A percentile compares a stretch with the other conserved stretches of the same genome.
phyloP scores from a whole-genome alignment of 2,888 invertebrate genomes.

The Tuberolachnus salignus region DNA sequence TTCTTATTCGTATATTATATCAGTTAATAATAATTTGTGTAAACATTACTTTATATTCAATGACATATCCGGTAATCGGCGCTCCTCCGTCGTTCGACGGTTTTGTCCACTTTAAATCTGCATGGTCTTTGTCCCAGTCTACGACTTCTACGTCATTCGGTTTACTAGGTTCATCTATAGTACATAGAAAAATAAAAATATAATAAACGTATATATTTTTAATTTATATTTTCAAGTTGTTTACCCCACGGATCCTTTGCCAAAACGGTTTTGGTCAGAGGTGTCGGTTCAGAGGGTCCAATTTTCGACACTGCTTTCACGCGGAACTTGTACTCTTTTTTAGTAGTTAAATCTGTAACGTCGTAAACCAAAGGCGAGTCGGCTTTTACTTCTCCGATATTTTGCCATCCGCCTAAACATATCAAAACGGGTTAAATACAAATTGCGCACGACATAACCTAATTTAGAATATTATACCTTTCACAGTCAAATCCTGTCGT shows the following conservation, averaged over 20 bases:
- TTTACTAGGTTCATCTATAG: conserved; percentile 88
- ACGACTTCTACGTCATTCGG: conserved; percentile 88
- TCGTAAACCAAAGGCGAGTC: conserved; percentile 71
- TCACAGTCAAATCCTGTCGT: conserved; percentile 69
- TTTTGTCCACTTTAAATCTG: conserved; percentile 91
- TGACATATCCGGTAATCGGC: conserved; percentile 88
- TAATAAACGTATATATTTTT: not conserved
- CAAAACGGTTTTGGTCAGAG: conserved; percentile 82
- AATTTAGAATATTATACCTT: conserved; percentile 61
- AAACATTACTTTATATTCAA: conserved; percentile 77
- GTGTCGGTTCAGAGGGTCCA: conserved; percentile 89
- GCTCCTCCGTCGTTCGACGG: conserved; percentile 95
- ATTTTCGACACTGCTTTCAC: conserved; percentile 92
- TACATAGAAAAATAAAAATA: conserved; percentile 56
- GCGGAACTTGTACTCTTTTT: conserved; percentile 94
- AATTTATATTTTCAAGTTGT: not conserved
- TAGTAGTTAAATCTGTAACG: conserved; percentile 84
- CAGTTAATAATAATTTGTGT: not conserved
- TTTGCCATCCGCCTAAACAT: conserved; percentile 76
- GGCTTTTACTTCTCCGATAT: conserved; percentile 78
- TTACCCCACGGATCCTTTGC: conserved; percentile 97
- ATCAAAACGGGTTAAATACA: conserved; percentile 1
- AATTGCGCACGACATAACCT: conserved; percentile 58
- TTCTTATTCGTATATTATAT: not conserved
- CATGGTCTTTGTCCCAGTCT: conserved; percentile 97